Evolutionary conservation across 2,113 vertebrate genomes (phyloP), one percentile per base, ranked within the genome.

Genomic region (Pelodiscus sinensis): DNA sequence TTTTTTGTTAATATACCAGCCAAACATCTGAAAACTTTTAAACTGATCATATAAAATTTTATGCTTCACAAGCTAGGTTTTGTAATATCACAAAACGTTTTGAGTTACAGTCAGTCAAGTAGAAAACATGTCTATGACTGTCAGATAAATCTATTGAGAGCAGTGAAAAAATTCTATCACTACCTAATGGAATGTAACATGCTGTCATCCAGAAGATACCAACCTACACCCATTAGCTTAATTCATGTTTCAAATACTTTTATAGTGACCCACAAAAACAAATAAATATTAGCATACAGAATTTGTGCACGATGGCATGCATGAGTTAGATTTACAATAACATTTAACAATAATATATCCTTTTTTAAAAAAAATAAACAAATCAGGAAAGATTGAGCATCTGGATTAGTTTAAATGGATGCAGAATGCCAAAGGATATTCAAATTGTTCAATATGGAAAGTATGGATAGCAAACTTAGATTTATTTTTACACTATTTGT

Each of bases 91-190:
- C 77, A 89, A 73, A 91, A 83, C 80, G 82, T 93, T 95, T 94
- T 93, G 80, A 91, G 87, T 75, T 81, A 88, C 62, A 92, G 86
- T 79, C 95, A 79, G 75, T 94, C 90, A 90, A 94, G 95, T 54
- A 97, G 82, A 88, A 94, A 96, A 96, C 52, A 2, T 81, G 87
- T 75, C 88, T 90, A 60, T 8, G 71, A 79, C 84, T 97, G 96
- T 90, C 95, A 96, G 90, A 96, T 83, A 81, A 77, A 94, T 95
- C 94, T 93, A 90, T 91, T 86, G 89, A 0, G n/a, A 93, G 81
- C 83, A 77, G 31, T 57, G 81, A 84, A 91, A 87, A 88, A 81
- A 86, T 73, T 44, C 62, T 14, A 90, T 80, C 84, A 84, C 87
- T 94, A 35, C 62, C 75, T 94, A 93, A 85, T 21, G 25, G 57